Conservation (phyloP, 2,797 vertebrate species). For the Galago senegalensis region DNA sequence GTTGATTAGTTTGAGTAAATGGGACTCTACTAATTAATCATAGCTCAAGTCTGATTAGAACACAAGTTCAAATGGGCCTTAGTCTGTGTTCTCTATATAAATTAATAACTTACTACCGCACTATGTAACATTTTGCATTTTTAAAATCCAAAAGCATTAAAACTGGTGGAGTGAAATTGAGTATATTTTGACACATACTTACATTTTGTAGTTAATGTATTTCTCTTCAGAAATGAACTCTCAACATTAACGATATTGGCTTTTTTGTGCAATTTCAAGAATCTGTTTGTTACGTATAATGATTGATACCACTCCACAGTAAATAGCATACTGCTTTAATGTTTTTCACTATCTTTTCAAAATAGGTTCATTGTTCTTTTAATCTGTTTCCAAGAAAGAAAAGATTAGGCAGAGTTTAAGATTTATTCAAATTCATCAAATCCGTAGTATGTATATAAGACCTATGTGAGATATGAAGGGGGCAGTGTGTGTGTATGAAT, state of each 20-base stretch:
- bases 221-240: conserved; percentile 43
- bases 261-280: conserved; percentile 32
- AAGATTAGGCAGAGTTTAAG: not conserved
- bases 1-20: not conserved
- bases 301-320: not conserved
- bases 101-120: not conserved
- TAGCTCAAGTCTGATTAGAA: not conserved
- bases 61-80: not conserved
- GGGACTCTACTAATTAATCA: not conserved
- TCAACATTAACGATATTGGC: not conserved
- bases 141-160: not conserved
- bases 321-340: not conserved
- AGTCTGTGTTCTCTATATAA: not conserved
- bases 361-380: not conserved
- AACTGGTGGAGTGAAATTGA: not conserved
- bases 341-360: not conserved
- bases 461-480: not conserved
- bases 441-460: not conserved
- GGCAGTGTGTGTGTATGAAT: not conserved
- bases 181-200: not conserved
- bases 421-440: conserved; percentile 23
- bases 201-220: not conserved
- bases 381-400: conserved; percentile 6
- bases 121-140: not conserved
- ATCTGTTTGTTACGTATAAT: not conserved